These are phyloP conservation scores for Mythimna impura DNA, from an alignment of 2,888 invertebrate species.

Conservation along the genomic window DNA sequence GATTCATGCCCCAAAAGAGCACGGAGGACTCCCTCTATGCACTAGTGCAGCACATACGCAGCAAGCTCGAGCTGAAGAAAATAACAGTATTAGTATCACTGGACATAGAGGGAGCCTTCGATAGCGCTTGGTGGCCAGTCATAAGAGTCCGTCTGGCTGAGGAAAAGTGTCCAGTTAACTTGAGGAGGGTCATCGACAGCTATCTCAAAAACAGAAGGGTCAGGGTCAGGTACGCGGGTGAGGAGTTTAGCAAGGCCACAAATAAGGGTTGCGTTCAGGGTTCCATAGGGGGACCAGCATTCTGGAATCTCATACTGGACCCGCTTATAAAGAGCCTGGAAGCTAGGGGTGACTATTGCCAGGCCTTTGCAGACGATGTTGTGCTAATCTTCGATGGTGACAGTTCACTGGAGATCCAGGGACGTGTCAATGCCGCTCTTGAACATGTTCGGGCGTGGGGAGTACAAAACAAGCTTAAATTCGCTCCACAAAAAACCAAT, in stretches of 20 bases:
- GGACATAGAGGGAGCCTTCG: not conserved
- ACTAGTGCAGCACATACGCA: too few relatives aligned
- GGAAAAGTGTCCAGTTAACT: constrained; percentile 11
- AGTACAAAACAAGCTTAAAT: too few relatives aligned
- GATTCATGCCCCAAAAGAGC: too few relatives aligned
- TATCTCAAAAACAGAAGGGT: not conserved
- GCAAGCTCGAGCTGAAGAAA: too few relatives aligned
- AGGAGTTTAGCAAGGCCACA: not conserved
- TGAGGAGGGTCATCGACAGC: not conserved
- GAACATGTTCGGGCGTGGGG: too few relatives aligned
- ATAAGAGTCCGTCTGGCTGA: constrained; percentile 15
- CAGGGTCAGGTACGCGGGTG: not conserved
- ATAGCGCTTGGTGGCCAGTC: not conserved
- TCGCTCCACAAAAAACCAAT: too few relatives aligned
- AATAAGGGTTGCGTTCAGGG: not conserved
- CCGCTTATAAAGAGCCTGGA: not conserved
- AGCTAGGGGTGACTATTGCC: too few relatives aligned
- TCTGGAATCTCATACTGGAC: constrained; percentile 23
- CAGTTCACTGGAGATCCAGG: too few relatives aligned
- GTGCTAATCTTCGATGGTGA: not conserved
- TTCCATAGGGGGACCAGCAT: constrained; percentile 30
- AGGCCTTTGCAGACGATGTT: not conserved
- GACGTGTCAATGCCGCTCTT: too few relatives aligned
- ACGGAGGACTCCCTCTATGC: too few relatives aligned
- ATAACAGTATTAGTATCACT: too few relatives aligned